Percentiles rank a stretch among this genome's conserved stretches.
Evolutionary conservation across 1,140 invertebrate genomes (phyloP).

Genomic region (Cepaea nemoralis): DNA sequence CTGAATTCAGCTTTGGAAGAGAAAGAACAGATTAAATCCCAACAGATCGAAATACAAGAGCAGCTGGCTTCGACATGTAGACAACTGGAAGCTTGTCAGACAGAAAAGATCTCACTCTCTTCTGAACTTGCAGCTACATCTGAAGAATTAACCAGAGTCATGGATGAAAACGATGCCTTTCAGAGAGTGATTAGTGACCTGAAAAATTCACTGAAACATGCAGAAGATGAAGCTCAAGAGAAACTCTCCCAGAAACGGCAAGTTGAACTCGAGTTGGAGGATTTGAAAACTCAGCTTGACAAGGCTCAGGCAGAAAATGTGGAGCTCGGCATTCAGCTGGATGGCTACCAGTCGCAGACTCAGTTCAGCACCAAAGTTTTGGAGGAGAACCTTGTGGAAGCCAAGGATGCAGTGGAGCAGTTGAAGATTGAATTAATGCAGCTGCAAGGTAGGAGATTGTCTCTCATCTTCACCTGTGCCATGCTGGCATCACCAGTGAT

Average conservation of each 20-base stretch:
- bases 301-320: neutral
- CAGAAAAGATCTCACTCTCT: slow-evolving; percentile 13
- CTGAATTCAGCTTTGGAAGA: slow-evolving; percentile 23
- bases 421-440: slow-evolving; percentile 11
- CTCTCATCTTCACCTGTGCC: too few species aligned
- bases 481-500: too few species aligned
- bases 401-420: neutral
- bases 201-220: neutral
- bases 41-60: slow-evolving; percentile 13
- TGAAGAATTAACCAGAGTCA: slow-evolving; percentile 1
- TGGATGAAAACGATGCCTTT: neutral
- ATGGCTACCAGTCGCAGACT: slow-evolving; percentile 23
- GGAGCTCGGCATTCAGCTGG: neutral
- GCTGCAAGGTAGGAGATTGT: slow-evolving; percentile 23
- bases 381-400: slow-evolving; percentile 35
- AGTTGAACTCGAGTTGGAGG: slow-evolving; percentile 23
- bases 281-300: neutral
- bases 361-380: slow-evolving; percentile 31
- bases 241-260: slow-evolving; percentile 39
- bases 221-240: slow-evolving; percentile 35
- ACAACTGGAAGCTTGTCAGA: neutral
- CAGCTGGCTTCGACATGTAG: neutral
- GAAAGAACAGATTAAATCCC: slow-evolving; percentile 6
- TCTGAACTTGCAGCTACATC: neutral
- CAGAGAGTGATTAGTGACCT: neutral